These are phyloP conservation scores for Setophaga kirtlandii DNA, from an alignment of 2,113 vertebrate species.

Conservation along the genomic window DNA sequence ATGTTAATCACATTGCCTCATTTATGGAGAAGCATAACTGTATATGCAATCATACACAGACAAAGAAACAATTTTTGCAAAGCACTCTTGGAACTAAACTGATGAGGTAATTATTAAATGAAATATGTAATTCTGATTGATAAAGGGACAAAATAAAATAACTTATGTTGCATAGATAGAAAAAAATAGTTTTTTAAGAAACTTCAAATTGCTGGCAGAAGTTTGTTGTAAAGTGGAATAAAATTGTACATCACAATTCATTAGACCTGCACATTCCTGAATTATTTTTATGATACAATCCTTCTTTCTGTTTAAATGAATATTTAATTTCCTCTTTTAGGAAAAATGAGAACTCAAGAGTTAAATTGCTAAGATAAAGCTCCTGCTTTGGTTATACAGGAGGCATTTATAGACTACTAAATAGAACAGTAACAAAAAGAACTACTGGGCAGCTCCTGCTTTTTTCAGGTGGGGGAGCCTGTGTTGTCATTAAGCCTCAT, in stretches of 20 bases:
- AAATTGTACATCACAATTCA: background rate
- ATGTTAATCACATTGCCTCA: background rate
- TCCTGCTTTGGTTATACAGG: background rate
- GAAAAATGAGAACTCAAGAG: background rate
- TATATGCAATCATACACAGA: background rate
- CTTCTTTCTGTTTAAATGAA: background rate
- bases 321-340: background rate
- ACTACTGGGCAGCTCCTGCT: background rate
- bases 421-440: background rate
- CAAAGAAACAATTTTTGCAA: background rate
- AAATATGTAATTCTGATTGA: slow-evolving; percentile 42
- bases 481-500: background rate
- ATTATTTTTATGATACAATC: background rate
- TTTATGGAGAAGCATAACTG: background rate
- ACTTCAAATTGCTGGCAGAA: background rate
- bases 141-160: slow-evolving; percentile 6
- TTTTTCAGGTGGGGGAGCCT: background rate
- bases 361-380: background rate
- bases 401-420: background rate
- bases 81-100: background rate
- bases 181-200: background rate
- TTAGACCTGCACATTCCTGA: background rate
- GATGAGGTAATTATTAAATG: background rate
- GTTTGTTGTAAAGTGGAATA: background rate
- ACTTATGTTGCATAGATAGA: background rate